Evolutionary conservation across 2,888 invertebrate genomes (phyloP), one percentile per base, ranked within the genome.

Genomic region (Conus canariensis): DNA sequence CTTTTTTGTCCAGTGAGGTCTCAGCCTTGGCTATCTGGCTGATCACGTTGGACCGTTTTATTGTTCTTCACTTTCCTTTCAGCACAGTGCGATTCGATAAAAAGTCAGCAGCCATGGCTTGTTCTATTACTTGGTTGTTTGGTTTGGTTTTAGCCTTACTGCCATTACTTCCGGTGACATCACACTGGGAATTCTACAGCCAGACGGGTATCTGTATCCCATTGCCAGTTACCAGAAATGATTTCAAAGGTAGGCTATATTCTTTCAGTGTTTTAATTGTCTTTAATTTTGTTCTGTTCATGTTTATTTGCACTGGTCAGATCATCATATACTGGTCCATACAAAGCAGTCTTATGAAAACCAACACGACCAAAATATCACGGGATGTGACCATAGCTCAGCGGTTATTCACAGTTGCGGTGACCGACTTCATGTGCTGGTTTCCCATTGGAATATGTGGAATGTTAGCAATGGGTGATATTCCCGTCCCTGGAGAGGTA

Each of bases 1-100:
- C 88, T 22, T 58, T 90, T 5, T 58, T 89, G 64, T 90, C 90
- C 77, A 90, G 80, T 58, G 89, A 90, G 56, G 90, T 90, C 5
- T 90, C 90, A 7, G 89, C 85, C 12, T n/a, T 90, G n/a, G 74
- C 89, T 85, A 89, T 91, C 30, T 89, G 82, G 25, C 80, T 90
- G 25, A 90, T 91, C 74, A 89, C 91, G 25, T 30, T 91, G 45
- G 45, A 91, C 58, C 85, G 91, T 45, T 87, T 90, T 16, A 9
- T 90, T 22, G 91, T 88, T 22, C 90, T 91, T 9, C 83, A 87
- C n/a, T 91, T 85, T 59, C 58, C 60, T 0, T 85, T 85, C 85
- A 85, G 85, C 59, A 25, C 59, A 5, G n/a, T 85, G 6, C 85
- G 85, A 14, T 85, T 85, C 58, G n/a, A 60, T 19, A 85, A 19